phyloP scores from a whole-genome alignment of 2,113 vertebrate species.

The Hemiscyllium ocellatum region DNA sequence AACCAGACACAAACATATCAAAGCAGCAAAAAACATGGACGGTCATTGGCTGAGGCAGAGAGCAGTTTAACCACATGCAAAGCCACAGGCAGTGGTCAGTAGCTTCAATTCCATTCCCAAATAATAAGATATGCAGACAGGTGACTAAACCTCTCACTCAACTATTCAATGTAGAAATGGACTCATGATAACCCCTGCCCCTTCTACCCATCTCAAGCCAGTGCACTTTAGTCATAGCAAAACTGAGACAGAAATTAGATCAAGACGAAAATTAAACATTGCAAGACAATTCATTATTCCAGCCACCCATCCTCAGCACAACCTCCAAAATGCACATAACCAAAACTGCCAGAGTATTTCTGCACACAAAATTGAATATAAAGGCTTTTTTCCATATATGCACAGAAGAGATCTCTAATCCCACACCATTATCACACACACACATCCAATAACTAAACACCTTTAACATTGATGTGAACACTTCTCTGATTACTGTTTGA shows the following conservation, averaged over 20 bases:
- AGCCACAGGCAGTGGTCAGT: not conserved
- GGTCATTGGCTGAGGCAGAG: not conserved
- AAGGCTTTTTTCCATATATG: not conserved
- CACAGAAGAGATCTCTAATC: not conserved
- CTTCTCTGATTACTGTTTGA: not conserved
- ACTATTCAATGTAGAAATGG: not conserved
- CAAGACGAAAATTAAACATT: not conserved
- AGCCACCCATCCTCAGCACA: not conserved
- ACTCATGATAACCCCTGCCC: not conserved
- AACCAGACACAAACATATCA: slow-evolving; percentile 23
- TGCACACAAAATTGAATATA: not conserved
- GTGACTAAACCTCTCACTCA: not conserved
- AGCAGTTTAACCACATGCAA: not conserved
- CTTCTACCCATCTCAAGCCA: not conserved
- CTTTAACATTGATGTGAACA: not conserved
- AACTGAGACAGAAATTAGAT: not conserved
- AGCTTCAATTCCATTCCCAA: not conserved
- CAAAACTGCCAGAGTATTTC: not conserved
- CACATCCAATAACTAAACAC: not conserved
- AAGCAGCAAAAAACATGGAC: not conserved
- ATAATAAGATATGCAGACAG: not conserved
- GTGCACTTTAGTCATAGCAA: not conserved
- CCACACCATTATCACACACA: not conserved
- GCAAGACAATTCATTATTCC: not conserved
- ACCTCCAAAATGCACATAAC: not conserved